These are phyloP conservation scores for Amblyopsis hoosieri DNA, from an alignment of 2,797 vertebrate genomes.

Conservation along the genomic window DNA sequence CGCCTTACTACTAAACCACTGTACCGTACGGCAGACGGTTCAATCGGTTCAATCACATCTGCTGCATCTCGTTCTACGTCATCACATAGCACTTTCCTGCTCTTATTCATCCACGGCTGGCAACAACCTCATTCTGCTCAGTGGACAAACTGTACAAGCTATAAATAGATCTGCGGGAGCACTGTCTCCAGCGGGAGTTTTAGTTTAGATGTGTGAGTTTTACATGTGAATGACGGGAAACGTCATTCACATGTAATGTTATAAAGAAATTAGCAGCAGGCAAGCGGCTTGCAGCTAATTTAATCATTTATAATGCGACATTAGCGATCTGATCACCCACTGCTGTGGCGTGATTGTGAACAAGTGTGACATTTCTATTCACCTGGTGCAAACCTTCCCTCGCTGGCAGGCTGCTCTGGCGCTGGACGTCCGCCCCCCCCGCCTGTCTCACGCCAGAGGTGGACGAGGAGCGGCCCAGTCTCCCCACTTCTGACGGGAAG, in stretches of 20 bases:
- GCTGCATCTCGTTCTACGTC: conserved; percentile 47
- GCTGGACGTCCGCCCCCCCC: conserved; percentile 79
- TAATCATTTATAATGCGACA: not conserved
- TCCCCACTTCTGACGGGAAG: conserved; percentile 82
- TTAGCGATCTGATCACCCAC: not conserved
- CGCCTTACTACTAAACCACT: conserved; percentile 51
- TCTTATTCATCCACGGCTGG: conserved; percentile 47
- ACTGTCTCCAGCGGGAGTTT: conserved; percentile 58
- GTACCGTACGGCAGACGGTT: conserved; percentile 33
- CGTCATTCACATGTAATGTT: not conserved
- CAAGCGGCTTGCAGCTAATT: too few relatives aligned
- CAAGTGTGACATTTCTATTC: conserved; percentile 36
- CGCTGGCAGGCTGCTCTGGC: conserved; percentile 87
- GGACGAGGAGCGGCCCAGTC: conserved; percentile 91
- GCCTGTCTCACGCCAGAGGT: conserved; percentile 89
- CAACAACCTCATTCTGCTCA: conserved; percentile 68
- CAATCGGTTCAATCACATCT: conserved; percentile 36
- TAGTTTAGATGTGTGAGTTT: conserved; percentile 34
- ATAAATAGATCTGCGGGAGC: conserved; percentile 73
- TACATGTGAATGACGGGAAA: conserved; percentile 56
- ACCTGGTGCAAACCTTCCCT: conserved; percentile 85
- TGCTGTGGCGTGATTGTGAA: not conserved
- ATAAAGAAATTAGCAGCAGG: too few relatives aligned
- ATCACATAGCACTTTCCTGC: conserved; percentile 40
- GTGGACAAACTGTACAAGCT: conserved; percentile 67